Percentiles rank a stretch among this genome's conserved stretches.
These are phyloP conservation scores for Trematomus bernacchii DNA, from an alignment of 2,797 vertebrate species.

Conservation along the genomic window DNA sequence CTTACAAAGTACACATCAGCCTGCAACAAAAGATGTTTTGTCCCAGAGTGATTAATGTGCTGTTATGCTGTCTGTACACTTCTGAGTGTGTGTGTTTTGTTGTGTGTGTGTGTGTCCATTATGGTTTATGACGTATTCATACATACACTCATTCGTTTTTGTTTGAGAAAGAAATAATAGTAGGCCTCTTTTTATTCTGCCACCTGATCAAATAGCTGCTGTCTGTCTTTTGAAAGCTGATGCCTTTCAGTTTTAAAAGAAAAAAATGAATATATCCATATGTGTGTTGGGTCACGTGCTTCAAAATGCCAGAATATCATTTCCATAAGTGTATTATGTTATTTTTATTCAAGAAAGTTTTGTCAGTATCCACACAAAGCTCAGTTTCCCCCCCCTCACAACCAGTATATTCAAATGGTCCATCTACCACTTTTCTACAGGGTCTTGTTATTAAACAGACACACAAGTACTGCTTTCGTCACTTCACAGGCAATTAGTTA, in stretches of 20 bases:
- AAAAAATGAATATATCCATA: neutral
- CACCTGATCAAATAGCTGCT: conserved; percentile 69
- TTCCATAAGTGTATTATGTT: neutral
- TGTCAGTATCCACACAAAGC: no score
- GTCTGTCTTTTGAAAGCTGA: neutral
- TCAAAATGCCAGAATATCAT: neutral
- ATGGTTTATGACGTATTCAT: conserved; percentile 40
- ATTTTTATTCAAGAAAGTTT: no score
- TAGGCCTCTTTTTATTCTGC: conserved; percentile 23
- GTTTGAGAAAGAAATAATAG: conserved; percentile 12
- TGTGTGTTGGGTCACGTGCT: neutral
- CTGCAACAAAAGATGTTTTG: conserved; percentile 48
- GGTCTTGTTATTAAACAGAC: no score
- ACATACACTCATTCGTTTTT: conserved; percentile 15
- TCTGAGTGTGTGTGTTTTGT: conserved; percentile 38
- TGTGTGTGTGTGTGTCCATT: conserved; percentile 38
- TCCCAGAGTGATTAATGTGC: conserved; percentile 50
- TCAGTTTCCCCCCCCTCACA: no score
- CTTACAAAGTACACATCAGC: neutral
- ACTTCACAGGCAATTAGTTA: no score
- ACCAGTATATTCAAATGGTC: no score
- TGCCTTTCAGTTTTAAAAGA: neutral
- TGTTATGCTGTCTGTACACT: conserved; percentile 10
- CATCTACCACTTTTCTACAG: no score
- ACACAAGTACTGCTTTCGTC: no score